Conservation (phyloP, 2,888 invertebrate species). For the Drosophila neonasuta region DNA sequence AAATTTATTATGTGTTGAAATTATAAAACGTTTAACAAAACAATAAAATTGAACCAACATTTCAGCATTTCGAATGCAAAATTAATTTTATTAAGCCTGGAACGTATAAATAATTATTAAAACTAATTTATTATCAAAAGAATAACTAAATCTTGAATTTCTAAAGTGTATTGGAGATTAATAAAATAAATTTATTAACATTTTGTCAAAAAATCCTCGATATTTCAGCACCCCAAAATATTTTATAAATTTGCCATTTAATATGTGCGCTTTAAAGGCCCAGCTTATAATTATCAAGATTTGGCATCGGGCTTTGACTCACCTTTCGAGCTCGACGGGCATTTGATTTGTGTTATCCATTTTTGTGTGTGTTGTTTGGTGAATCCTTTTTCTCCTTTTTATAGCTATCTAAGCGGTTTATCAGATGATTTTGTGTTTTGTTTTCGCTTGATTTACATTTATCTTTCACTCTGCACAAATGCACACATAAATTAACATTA, state of each 20-base stretch:
- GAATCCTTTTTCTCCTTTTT: constrained; percentile 40
- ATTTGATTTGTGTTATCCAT: constrained; percentile 72
- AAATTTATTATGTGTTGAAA: too few species aligned
- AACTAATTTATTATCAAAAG: too few species aligned
- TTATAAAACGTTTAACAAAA: too few species aligned
- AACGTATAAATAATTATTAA: too few species aligned
- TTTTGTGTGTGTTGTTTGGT: constrained; percentile 14
- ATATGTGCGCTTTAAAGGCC: not conserved
- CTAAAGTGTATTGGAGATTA: not conserved
- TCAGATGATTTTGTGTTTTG: constrained; percentile 38
- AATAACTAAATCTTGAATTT: too few species aligned
- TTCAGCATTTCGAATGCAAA: too few species aligned
- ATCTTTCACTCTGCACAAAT: constrained; percentile 41
- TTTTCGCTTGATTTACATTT: constrained; percentile 53
- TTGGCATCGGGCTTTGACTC: constrained; percentile 35
- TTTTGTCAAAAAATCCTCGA: not conserved
- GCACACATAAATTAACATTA: constrained; percentile 55
- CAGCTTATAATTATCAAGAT: constrained; percentile 16
- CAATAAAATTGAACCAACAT: too few species aligned
- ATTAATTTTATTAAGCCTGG: too few species aligned
- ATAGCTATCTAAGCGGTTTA: constrained; percentile 31
- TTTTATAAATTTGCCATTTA: not conserved
- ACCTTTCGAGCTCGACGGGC: constrained; percentile 73
- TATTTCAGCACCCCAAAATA: not conserved
- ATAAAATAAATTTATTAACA: not conserved